phyloP scores from a whole-genome alignment of 1,140 invertebrate species.

The Lepidotrigona ventralis region DNA sequence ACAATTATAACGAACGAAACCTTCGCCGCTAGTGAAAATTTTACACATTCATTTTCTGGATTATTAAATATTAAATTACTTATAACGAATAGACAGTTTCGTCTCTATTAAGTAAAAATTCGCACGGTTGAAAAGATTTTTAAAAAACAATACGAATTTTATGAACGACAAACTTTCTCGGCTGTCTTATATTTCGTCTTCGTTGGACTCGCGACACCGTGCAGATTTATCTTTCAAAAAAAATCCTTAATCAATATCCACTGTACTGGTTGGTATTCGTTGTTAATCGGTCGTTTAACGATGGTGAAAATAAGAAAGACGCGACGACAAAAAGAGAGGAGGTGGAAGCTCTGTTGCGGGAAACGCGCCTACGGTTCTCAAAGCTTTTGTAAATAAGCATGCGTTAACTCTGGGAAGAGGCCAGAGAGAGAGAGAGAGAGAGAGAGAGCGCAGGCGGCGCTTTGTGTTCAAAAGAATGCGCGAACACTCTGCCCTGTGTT shows the following conservation, averaged over 20 bases:
- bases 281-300: not conserved
- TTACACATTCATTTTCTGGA: too few relatives aligned
- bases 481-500: not conserved
- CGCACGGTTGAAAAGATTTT: not conserved
- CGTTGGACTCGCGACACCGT: too few relatives aligned
- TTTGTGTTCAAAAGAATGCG: conserved; percentile 39
- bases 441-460: not conserved
- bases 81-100: too few relatives aligned
- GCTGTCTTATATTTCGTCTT: not conserved
- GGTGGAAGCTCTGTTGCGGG: not conserved
- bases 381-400: conserved; percentile 18
- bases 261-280: not conserved
- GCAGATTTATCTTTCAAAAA: not conserved
- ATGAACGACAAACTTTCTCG: not conserved
- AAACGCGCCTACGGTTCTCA: not conserved
- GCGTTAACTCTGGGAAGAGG: conserved; percentile 15
- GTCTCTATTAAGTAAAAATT: not conserved
- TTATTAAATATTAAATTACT: too few relatives aligned
- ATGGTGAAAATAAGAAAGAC: not conserved
- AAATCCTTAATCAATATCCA: not conserved
- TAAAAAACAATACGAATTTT: not conserved
- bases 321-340: too few relatives aligned
- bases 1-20: not conserved
- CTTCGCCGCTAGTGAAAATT: not conserved
- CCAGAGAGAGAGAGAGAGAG: too few relatives aligned